Evolutionary conservation across 2,797 vertebrate species (phyloP), one percentile per base, ranked within the genome.

Genomic region (Limosa lapponica): DNA sequence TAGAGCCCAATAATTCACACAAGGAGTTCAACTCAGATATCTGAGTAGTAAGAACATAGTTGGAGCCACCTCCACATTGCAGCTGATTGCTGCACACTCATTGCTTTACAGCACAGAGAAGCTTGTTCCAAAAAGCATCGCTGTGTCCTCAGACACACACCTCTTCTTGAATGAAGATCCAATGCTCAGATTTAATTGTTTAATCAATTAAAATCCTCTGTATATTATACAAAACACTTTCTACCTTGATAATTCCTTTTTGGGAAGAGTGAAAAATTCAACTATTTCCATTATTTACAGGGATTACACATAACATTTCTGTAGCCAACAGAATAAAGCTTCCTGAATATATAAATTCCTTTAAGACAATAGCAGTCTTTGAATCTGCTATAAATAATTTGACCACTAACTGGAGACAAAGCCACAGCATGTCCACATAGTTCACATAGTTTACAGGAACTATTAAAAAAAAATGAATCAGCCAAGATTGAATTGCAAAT

Each of bases 381-480:
- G 16, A 82, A 87, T 30, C 28, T 52, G 51, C 75, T 85, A 73
- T 62, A 85, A 82, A 85, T 85, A 85, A 82, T 80, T 52, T 83
- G 44, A 80, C 62, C 67, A 61, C 72, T 89, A 86, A 93, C 9
- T 30, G 59, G 41, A 91, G 41, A 74, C 64, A 94, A 80, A 86
- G 25, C 52, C 73, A 75, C 41, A 81, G 48, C 16, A 25, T 18
- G 30, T 32, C 37, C 51, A 49, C 32, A 23, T 8, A n/a, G 54
- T 46, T 58, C 39, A 17, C 19, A 46, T 1, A 36, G 5, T 55
- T 91, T 71, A 91, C 44, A 74, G 13, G 12, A 83, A 69, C 59
- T 80, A 71, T 59, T 82, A 62, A 82, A 94, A 83, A 62, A 67
- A 5, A 13, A 65, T 54, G 24, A 57, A 78, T 34, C n/a, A 77